These are phyloP conservation scores for Anguilla pacifica DNA, from an alignment of 2,797 vertebrate genomes.

Conservation along the genomic window DNA sequence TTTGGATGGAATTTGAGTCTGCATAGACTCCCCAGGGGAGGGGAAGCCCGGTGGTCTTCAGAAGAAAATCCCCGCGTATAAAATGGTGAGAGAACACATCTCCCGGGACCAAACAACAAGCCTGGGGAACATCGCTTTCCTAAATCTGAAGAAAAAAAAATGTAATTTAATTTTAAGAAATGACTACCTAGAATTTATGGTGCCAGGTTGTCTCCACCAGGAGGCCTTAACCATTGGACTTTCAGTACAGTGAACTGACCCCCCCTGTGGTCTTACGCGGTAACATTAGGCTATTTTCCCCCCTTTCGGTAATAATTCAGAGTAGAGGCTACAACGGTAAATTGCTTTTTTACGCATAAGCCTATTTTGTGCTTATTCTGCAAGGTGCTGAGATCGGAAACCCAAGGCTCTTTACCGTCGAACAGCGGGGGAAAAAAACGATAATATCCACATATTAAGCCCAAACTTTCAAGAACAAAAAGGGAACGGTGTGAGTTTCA, in stretches of 20 bases:
- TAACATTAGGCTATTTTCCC: neutral
- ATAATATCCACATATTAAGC: conserved; percentile 13
- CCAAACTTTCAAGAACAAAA: neutral
- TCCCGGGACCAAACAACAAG: neutral
- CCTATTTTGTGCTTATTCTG: neutral
- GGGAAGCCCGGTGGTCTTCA: neutral
- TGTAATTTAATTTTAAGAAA: neutral
- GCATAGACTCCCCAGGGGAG: neutral
- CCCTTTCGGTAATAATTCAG: conserved; percentile 12
- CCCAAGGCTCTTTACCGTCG: neutral
- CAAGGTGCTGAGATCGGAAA: neutral
- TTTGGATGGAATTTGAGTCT: neutral
- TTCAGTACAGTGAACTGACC: neutral
- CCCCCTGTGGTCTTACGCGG: neutral
- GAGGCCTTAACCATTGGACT: neutral
- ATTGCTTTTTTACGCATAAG: conserved; percentile 11
- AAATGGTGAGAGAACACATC: conserved; percentile 14
- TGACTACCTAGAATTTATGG: neutral
- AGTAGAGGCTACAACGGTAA: neutral
- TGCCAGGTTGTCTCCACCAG: conserved; percentile 19
- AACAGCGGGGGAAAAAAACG: neutral
- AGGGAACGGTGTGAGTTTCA: neutral
- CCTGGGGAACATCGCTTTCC: conserved; percentile 15
- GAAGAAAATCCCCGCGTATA: neutral
- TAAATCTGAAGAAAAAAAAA: conserved; percentile 26